These are phyloP conservation scores for Gallinago solitaria DNA, from an alignment of 2,797 vertebrate genomes.

Conservation along the genomic window DNA sequence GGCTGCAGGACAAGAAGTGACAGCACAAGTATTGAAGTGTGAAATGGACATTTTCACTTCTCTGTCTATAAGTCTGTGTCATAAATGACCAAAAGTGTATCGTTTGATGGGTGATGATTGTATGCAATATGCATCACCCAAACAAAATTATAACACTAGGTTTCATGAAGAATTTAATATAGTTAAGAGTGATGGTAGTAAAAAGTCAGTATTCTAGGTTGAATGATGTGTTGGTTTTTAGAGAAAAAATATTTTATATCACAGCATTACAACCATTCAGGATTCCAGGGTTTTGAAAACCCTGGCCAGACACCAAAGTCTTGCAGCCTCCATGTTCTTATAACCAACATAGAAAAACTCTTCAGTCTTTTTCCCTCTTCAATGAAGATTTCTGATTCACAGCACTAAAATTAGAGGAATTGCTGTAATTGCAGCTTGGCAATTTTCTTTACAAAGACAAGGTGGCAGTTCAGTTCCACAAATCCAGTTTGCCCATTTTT, in stretches of 20 bases:
- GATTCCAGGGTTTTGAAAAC: neutral
- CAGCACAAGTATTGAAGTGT: neutral
- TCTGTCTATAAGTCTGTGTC: neutral
- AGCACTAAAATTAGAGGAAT: neutral
- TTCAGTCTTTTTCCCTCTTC: neutral
- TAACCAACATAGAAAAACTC: neutral
- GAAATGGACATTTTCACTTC: neutral
- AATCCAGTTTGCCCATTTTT: neutral
- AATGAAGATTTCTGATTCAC: neutral
- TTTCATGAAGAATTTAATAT: neutral
- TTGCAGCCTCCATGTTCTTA: neutral
- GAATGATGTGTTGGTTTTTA: neutral
- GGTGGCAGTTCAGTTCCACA: neutral
- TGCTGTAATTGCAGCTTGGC: neutral
- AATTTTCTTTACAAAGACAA: neutral
- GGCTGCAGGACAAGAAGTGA: neutral
- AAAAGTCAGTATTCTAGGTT: neutral
- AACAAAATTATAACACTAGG: neutral
- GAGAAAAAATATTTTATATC: neutral
- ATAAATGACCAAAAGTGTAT: neutral
- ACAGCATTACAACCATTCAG: neutral
- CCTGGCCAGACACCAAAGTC: neutral
- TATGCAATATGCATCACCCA: neutral
- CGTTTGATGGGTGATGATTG: neutral
- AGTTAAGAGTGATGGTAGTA: neutral